phyloP scores from a whole-genome alignment of 2,797 vertebrate genomes.

The Crypturellus tataupa region DNA sequence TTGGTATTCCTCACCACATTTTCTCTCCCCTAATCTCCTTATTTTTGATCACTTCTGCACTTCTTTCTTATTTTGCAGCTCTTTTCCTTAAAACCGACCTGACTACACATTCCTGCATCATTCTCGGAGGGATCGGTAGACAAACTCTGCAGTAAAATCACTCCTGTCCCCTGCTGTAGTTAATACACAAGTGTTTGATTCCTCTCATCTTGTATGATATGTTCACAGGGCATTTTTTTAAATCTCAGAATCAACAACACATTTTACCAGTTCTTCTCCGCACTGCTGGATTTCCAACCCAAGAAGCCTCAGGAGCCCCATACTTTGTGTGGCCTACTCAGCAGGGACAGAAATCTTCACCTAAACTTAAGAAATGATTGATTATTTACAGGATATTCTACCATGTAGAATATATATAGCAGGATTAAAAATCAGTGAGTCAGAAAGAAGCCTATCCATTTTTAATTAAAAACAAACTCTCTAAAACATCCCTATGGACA shows the following conservation, averaged over 20 bases:
- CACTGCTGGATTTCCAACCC: neutral
- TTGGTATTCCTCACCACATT: neutral
- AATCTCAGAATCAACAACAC: neutral
- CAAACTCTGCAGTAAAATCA: neutral
- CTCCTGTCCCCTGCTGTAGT: neutral
- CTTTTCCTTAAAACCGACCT: neutral
- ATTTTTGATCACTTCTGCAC: neutral
- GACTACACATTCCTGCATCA: neutral
- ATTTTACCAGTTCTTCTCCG: neutral
- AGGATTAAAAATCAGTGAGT: neutral
- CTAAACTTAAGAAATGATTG: neutral
- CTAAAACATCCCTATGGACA: neutral
- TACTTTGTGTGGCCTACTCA: neutral
- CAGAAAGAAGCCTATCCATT: neutral
- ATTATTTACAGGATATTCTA: neutral
- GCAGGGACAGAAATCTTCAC: neutral
- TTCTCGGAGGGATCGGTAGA: neutral
- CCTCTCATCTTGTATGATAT: neutral
- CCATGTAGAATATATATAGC: neutral
- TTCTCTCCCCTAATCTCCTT: neutral
- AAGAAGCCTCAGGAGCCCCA: neutral
- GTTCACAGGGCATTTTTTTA: neutral
- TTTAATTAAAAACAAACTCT: conserved; percentile 21
- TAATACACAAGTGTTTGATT: neutral
- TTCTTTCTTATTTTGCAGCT: neutral